These are phyloP conservation scores for Cryptocephalus moraei DNA, from an alignment of 2,888 invertebrate genomes.

Conservation along the genomic window DNA sequence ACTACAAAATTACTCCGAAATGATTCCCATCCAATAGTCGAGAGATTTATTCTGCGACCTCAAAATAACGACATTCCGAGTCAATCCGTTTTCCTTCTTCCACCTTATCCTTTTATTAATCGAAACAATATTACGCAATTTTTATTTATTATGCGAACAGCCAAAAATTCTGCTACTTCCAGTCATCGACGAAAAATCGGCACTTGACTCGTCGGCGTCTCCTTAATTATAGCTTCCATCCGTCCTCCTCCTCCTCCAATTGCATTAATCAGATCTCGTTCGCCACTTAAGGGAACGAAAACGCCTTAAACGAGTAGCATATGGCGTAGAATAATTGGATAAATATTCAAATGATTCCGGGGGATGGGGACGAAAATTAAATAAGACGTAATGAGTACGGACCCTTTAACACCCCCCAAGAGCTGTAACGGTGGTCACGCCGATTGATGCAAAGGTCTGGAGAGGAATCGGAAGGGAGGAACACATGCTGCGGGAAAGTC, in stretches of 20 bases:
- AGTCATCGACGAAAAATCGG: background rate
- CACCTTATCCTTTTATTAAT: no score
- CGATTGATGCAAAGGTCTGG: conserved; percentile 2
- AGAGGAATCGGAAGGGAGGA: no score
- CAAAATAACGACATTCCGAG: no score
- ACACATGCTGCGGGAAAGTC: no score
- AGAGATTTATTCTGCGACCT: background rate
- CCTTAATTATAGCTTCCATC: conserved; percentile 1
- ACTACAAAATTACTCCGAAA: no score
- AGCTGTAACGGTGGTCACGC: conserved; percentile 4
- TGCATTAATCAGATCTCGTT: no score
- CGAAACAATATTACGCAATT: no score
- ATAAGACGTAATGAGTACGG: conserved; percentile 4
- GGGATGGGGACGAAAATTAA: conserved; percentile 8
- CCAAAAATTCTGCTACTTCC: background rate
- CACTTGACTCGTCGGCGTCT: background rate
- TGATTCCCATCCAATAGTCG: no score
- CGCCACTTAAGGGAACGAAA: background rate
- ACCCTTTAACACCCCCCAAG: background rate
- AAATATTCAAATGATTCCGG: conserved; percentile 12
- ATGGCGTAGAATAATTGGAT: conserved; percentile 20
- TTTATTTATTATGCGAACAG: background rate
- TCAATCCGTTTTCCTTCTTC: no score
- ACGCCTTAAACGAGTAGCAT: conserved; percentile 16
- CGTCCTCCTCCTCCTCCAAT: background rate